Conservation (phyloP, 2,888 invertebrate genomes). For the Brenthis daphne region DNA sequence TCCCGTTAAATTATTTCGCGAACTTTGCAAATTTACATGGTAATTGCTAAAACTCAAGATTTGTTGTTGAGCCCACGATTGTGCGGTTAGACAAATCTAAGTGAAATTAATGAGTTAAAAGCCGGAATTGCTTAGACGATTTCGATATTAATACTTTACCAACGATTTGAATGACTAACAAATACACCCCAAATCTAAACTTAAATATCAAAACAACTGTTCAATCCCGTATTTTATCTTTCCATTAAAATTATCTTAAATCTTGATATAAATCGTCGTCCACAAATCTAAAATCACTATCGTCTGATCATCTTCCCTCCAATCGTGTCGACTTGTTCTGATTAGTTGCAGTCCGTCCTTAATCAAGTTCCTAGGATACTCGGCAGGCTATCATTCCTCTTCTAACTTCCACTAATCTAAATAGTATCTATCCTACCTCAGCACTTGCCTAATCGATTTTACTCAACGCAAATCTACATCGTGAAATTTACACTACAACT, state of each 20-base stretch:
- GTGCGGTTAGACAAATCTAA: conserved; percentile 70
- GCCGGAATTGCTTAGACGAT: conserved; percentile 55
- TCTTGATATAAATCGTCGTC: conserved; percentile 1
- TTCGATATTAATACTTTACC: conserved; percentile 13
- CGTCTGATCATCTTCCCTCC: conserved; percentile 9
- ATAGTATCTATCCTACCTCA: conserved; percentile 43
- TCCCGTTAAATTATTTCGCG: conserved; percentile 79
- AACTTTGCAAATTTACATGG: conserved; percentile 81
- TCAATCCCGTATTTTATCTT: too few species aligned
- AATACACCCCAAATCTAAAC: too few species aligned
- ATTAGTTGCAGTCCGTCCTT: conserved; percentile 24
- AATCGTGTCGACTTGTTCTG: conserved; percentile 20
- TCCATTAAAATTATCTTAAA: too few species aligned
- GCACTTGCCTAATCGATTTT: conserved; percentile 46
- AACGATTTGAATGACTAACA: too few species aligned
- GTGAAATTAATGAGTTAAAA: conserved; percentile 65
- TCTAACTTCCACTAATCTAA: conserved; percentile 46
- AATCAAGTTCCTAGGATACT: conserved; percentile 25
- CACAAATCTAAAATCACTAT: conserved; percentile 7
- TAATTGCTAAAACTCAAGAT: conserved; percentile 82
- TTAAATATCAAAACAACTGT: too few species aligned
- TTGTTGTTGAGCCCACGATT: conserved; percentile 77
- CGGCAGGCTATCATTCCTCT: conserved; percentile 25
- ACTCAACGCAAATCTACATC: conserved; percentile 43
- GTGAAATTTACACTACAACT: conserved; percentile 35